Evolutionary conservation across 2,888 invertebrate species (phyloP).

Genomic region (Meteorus colon): DNA sequence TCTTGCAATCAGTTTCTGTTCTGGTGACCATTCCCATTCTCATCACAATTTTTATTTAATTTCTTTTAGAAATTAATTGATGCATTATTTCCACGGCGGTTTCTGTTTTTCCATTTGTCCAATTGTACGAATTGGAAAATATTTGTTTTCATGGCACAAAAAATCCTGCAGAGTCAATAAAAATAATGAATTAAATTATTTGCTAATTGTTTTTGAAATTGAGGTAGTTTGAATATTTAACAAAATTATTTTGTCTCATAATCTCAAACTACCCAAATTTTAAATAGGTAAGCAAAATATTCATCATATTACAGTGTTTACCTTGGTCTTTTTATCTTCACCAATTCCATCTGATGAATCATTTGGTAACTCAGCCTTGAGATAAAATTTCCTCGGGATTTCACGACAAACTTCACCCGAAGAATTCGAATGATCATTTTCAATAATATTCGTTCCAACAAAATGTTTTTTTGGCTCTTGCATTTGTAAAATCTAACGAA

Average conservation of each 20-base stretch:
- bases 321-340: slow-evolving; percentile 2
- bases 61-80: slow-evolving; percentile 15
- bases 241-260: no score
- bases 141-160: slow-evolving; percentile 27
- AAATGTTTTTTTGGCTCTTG: slow-evolving; percentile 58
- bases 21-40: neutral
- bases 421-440: slow-evolving; percentile 53
- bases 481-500: slow-evolving; percentile 66
- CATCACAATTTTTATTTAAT: neutral
- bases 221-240: neutral
- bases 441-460: slow-evolving; percentile 21
- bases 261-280: no score
- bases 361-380: slow-evolving; percentile 59
- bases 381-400: slow-evolving; percentile 66
- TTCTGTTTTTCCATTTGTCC: slow-evolving; percentile 62
- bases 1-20: neutral
- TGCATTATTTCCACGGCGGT: slow-evolving; percentile 71
- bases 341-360: neutral
- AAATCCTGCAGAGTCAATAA: slow-evolving; percentile 23
- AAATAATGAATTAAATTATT: slow-evolving; percentile 1
- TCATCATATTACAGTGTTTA: slow-evolving; percentile 7
- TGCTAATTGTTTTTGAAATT: neutral
- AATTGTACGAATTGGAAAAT: slow-evolving; percentile 39
- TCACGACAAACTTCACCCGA: slow-evolving; percentile 61
- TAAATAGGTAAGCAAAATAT: neutral